Evolutionary conservation across 2,113 vertebrate species (phyloP).

Genomic region (Delphinus delphis): DNA sequence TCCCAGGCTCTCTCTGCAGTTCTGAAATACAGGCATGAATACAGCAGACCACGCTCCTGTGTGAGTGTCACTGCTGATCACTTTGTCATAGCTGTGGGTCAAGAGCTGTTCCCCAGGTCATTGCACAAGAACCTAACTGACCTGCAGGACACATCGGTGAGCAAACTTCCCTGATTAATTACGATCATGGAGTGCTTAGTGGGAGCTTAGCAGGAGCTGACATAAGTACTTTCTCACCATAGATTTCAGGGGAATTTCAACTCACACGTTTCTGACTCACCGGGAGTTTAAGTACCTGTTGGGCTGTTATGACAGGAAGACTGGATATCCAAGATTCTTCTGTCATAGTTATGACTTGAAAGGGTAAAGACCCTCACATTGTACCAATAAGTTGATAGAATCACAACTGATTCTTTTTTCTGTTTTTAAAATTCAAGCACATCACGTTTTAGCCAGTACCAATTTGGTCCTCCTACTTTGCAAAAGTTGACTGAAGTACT

Average conservation of each 20-base stretch:
- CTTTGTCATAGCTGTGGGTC: constrained; percentile 33
- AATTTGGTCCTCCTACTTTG: background rate
- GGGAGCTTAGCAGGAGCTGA: constrained; percentile 57
- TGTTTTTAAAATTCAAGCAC: background rate
- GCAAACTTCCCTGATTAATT: constrained; percentile 49
- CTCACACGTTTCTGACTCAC: constrained; percentile 57
- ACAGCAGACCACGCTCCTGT: background rate
- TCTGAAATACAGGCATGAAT: background rate
- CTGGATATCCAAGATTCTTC: constrained; percentile 25
- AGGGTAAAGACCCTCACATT: background rate
- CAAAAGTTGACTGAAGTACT: background rate
- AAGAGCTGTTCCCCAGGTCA: constrained; percentile 19
- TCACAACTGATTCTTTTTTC: background rate
- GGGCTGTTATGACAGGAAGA: constrained; percentile 16
- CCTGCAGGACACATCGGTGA: constrained; percentile 31
- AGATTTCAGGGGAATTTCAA: constrained; percentile 53
- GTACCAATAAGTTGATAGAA: background rate
- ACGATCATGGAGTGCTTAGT: background rate
- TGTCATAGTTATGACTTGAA: constrained; percentile 5
- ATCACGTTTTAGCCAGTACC: background rate
- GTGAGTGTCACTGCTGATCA: background rate
- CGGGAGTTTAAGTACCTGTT: background rate
- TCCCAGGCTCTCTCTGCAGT: background rate
- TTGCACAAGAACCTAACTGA: constrained; percentile 54
- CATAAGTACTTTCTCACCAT: constrained; percentile 31